These are phyloP conservation scores for Globia sparganii DNA, from an alignment of 2,888 invertebrate genomes.

Conservation along the genomic window DNA sequence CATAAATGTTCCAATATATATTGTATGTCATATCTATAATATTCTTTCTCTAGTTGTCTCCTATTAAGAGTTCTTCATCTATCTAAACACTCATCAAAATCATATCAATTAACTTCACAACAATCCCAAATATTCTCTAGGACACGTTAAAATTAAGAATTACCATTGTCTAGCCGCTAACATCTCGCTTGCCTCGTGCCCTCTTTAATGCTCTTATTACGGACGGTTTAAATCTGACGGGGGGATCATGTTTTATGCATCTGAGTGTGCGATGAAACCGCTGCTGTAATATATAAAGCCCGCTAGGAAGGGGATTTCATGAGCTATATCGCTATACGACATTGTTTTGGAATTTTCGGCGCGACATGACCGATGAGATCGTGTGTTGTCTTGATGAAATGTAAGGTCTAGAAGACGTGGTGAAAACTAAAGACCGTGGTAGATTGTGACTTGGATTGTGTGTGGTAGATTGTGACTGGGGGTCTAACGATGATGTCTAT, in stretches of 20 bases:
- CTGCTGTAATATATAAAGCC: constrained; percentile 86
- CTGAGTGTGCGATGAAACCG: constrained; percentile 87
- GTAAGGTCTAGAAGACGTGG: constrained; percentile 49
- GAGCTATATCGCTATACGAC: constrained; percentile 81
- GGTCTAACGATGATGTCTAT: neutral
- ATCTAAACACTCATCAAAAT: neutral
- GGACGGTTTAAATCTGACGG: constrained; percentile 89
- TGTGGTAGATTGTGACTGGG: constrained; percentile 16
- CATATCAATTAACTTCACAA: constrained; percentile 12
- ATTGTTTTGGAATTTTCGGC: constrained; percentile 79
- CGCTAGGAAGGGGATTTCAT: constrained; percentile 84
- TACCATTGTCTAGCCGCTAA: constrained; percentile 66
- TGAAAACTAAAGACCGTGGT: constrained; percentile 41
- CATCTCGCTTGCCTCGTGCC: constrained; percentile 76
- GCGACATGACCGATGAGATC: constrained; percentile 64
- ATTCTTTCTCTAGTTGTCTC: neutral
- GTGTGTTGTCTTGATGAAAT: constrained; percentile 63
- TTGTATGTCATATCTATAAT: neutral
- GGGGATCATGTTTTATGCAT: constrained; percentile 90
- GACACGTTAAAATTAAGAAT: constrained; percentile 71
- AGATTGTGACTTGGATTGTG: constrained; percentile 20
- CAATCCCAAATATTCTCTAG: constrained; percentile 46
- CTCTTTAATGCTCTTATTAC: constrained; percentile 89
- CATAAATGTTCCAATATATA: neutral
- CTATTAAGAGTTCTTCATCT: neutral